Evolutionary conservation across 2,888 invertebrate species (phyloP), one percentile per base, ranked within the genome.

Genomic region (Pristionchus japonicus): DNA sequence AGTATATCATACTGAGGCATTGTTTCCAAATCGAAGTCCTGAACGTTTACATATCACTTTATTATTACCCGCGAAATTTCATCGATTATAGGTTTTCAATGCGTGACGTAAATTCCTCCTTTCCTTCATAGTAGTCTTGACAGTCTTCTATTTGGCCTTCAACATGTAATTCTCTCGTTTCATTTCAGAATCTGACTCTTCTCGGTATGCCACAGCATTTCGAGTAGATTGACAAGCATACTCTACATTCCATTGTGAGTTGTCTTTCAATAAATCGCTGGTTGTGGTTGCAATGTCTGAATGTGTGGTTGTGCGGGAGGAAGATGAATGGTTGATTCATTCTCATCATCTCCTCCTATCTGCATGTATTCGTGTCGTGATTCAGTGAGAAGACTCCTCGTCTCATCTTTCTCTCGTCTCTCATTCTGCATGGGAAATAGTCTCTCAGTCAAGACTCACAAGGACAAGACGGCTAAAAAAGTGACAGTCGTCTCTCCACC

Each of bases 291-390:
- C n/a, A 74, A 40, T 74, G 74, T 37, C 6, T 40, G 74, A 74
- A 74, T 74, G 74, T 49, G 82, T 82, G 49, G 49, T 77, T 82
- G 82, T 82, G 49, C 20, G 82, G 34, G 52, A 34, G 52, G 82
- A 49, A 49, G 82, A 82, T 82, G 52, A 82, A 82, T 82, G 82
- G 31, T 74, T 20, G 80, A 34, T 49, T 80, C 80, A 31, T 47
- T 82, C 82, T 82, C 82, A 82, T 82, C 82, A 82, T 82, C 52
- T 80, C 31, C 23, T 77, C 49, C 74, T 40, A 74, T 82, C 17
- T 82, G 82, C 82, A 82, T 82, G 82, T 82, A 82, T 82, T 49
- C 49, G 52, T 82, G 82, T 82, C 82, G 82, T 82, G 82, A 82
- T 82, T 82, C 82, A 82, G 82, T 52, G 49, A 82, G 47, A 47